A percentile compares a stretch with the other conserved stretches of the same genome.
Conservation (phyloP, 2,888 invertebrate genomes). For the Caenorhabditis virilis region DNA sequence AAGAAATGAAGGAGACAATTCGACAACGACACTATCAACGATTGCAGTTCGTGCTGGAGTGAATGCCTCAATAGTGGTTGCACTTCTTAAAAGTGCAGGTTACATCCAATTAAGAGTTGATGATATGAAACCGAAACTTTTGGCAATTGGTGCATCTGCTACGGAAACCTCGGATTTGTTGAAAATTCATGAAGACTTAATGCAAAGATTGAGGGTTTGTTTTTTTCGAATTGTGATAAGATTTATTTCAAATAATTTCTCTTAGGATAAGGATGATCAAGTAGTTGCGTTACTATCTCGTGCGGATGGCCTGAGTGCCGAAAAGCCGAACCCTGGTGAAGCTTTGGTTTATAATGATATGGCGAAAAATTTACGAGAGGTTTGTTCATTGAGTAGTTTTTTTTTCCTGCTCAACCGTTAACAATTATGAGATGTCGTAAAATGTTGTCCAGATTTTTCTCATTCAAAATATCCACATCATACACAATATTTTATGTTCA, state of each 20-base stretch:
- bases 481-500: conserved; percentile 25
- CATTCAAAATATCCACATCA: neutral
- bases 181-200: conserved; percentile 82
- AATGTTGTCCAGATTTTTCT: no score
- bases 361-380: conserved; percentile 46
- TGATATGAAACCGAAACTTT: conserved; percentile 83
- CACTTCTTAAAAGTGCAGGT: conserved; percentile 84
- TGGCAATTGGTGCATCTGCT: conserved; percentile 79
- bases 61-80: conserved; percentile 82
- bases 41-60: conserved; percentile 86
- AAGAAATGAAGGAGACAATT: conserved; percentile 20
- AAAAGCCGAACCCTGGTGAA: conserved; percentile 73
- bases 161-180: conserved; percentile 80
- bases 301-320: conserved; percentile 82
- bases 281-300: conserved; percentile 84
- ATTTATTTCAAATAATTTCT: conserved; percentile 1
- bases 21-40: conserved; percentile 82
- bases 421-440: conserved; percentile 14
- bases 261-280: conserved; percentile 84
- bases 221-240: no score
- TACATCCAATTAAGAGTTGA: conserved; percentile 83
- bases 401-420: conserved; percentile 27
- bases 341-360: conserved; percentile 51
- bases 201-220: conserved; percentile 81
- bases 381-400: no score